Base-by-base conservation (phyloP, 2,113 vertebrate genomes). In the Phasianus colchicus region DNA sequence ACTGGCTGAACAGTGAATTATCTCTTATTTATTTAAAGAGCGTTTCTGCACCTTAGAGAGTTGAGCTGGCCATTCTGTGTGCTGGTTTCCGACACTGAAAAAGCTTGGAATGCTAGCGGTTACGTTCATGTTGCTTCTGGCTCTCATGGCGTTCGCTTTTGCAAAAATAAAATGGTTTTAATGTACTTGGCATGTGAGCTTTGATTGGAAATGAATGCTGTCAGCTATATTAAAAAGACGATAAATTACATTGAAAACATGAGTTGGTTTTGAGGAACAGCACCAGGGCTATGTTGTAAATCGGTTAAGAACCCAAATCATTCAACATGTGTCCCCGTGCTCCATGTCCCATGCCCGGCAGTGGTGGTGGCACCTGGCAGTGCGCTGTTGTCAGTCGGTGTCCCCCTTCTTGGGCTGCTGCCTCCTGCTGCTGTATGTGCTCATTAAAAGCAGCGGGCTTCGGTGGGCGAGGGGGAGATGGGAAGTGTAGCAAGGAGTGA, bases 71-170 rank as follows among this genome's bases (percentile, higher is more conserved):
- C 12, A 1, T 80, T 93, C 36, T 77, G 0, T 22, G 0, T 55
- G 63, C 64, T 63, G 54, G 58, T 89, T 91, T 60, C 67, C 64
- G 87, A 70, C 70, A 76, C 88, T 0, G 0, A 81, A 2, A 77
- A 38, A 84, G 92, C 90, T 94, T 92, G 88, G 94, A 93, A 55
- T 83, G 54, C 66, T 88, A 66, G 88, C 80, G 88, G 90, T 19
- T 95, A 64, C 89, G 80, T 84, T 94, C 81, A 89, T 90, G 70
- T 17, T 83, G 92, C 69, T 86, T 22, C 75, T 92, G 85, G 71
- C 82, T 73, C 88, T 94, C 34, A 11, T 32, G 52, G 69, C 1
- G 0, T 60, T 96, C 57, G 1, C 55, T 86, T 63, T 64, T 83
- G 88, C 60, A 64, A 78, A 72, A 29, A 1, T 83, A 61, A 45